A percentile compares a stretch with the other conserved stretches of the same genome.
These are phyloP conservation scores for Pristionchus arcanus DNA, from an alignment of 2,888 invertebrate species.

Conservation along the genomic window DNA sequence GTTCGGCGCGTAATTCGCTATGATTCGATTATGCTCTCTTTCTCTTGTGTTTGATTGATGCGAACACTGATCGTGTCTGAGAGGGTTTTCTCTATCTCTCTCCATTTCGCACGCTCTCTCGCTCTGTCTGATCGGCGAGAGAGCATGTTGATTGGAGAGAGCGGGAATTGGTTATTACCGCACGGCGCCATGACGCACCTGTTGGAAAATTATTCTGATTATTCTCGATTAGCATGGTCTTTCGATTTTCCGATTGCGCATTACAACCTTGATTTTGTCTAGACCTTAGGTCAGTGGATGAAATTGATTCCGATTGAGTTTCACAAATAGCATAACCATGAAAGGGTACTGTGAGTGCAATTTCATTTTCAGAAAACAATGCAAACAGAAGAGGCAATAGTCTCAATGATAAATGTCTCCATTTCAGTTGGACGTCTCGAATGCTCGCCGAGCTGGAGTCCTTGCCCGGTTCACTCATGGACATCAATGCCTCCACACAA, in stretches of 20 bases:
- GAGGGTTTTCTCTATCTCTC: neutral
- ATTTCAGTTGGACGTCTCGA: conserved; percentile 69
- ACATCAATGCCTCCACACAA: conserved; percentile 50
- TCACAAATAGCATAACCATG: neutral
- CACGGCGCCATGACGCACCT: neutral
- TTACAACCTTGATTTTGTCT: too few relatives aligned
- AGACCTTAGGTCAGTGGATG: too few relatives aligned
- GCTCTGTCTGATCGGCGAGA: too few relatives aligned
- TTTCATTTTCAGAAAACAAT: neutral
- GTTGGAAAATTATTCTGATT: neutral
- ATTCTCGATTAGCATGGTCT: neutral
- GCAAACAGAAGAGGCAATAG: too few relatives aligned
- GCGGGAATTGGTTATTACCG: neutral
- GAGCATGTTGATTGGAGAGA: neutral
- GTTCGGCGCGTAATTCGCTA: neutral
- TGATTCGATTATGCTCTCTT: conserved; percentile 26
- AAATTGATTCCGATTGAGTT: neutral
- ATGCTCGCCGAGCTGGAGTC: conserved; percentile 71
- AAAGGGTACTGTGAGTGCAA: neutral
- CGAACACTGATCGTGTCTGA: neutral
- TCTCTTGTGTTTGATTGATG: neutral
- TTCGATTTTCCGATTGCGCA: neutral
- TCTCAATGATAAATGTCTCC: neutral
- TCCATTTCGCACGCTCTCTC: neutral
- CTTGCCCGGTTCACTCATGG: conserved; percentile 64